Conservation (phyloP, 1,140 invertebrate species). For the Drosophila virilis region DNA sequence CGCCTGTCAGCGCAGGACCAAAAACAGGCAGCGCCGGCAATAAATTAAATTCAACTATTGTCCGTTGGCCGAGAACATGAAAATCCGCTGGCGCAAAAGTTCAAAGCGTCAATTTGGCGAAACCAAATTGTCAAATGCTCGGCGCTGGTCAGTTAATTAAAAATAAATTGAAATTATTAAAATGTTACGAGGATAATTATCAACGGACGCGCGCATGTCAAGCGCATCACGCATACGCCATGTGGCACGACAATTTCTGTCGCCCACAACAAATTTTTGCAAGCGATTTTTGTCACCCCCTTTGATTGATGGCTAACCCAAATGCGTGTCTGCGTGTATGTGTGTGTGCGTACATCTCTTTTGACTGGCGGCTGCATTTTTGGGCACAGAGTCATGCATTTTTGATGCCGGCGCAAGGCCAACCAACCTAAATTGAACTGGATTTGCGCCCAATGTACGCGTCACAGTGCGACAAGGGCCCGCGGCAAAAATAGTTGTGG, state of each 20-base stretch:
- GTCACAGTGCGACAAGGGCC: background rate
- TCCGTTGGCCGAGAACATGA: constrained; percentile 24
- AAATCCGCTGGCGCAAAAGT: constrained; percentile 18
- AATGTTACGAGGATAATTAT: constrained; percentile 64
- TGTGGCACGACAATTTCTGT: constrained; percentile 25
- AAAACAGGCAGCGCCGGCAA: constrained; percentile 43
- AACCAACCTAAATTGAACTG: constrained; percentile 73
- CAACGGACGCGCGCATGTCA: background rate
- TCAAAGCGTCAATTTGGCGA: constrained; percentile 56
- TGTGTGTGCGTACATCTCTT: constrained; percentile 22
- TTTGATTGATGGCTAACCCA: constrained; percentile 71
- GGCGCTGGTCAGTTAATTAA: constrained; percentile 62
- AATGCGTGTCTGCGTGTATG: constrained; percentile 11
- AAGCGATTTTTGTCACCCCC: constrained; percentile 29
- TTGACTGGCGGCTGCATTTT: constrained; percentile 61
- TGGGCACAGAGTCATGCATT: constrained; percentile 71
- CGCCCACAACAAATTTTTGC: constrained; percentile 54
- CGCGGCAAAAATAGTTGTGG: constrained; percentile 9
- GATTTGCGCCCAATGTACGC: constrained; percentile 35
- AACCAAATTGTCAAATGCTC: constrained; percentile 34
- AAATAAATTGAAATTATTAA: constrained; percentile 76
- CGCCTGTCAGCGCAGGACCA: constrained; percentile 63
- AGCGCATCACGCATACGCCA: constrained; percentile 65
- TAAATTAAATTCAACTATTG: constrained; percentile 51
- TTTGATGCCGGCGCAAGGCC: constrained; percentile 68